Conservation (phyloP, 1,140 invertebrate species). For the Andricus grossulariae region DNA sequence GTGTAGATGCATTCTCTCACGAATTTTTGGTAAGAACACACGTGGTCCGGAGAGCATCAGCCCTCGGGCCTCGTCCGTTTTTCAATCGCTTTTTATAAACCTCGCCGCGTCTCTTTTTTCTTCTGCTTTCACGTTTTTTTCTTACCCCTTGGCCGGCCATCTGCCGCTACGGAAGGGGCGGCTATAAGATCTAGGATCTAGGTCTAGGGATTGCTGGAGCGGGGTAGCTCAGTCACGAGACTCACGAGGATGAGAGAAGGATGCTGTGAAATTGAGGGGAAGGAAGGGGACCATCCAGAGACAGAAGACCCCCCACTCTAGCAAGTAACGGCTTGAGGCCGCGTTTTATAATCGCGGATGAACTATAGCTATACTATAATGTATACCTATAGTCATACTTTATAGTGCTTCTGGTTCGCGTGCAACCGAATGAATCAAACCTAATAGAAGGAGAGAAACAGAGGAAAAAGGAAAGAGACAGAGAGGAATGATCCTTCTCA, state of each 20-base stretch:
- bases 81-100: conserved; percentile 74
- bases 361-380: conserved; percentile 32
- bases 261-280: conserved; percentile 48
- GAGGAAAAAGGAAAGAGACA: conserved; percentile 38
- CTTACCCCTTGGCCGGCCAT: conserved; percentile 76
- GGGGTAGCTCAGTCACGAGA: conserved; percentile 51
- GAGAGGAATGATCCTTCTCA: conserved; percentile 39
- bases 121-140: conserved; percentile 60
- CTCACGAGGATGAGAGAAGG: conserved; percentile 42
- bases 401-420: conserved; percentile 6
- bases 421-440: conserved; percentile 23
- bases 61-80: conserved; percentile 61
- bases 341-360: conserved; percentile 36
- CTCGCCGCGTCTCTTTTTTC: conserved; percentile 53
- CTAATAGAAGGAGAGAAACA: conserved; percentile 31
- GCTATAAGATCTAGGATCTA: conserved; percentile 67
- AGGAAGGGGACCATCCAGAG: conserved; percentile 34
- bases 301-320: neutral
- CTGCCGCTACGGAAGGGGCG: conserved; percentile 73
- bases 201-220: conserved; percentile 54
- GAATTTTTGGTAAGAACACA: conserved; percentile 65
- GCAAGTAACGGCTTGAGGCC: conserved; percentile 62
- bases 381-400: neutral
- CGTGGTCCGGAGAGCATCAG: conserved; percentile 67
- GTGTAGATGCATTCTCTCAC: conserved; percentile 49